A percentile compares a stretch with the other conserved stretches of the same genome.
phyloP scores from a whole-genome alignment of 2,888 invertebrate species.

The Pocota personata region DNA sequence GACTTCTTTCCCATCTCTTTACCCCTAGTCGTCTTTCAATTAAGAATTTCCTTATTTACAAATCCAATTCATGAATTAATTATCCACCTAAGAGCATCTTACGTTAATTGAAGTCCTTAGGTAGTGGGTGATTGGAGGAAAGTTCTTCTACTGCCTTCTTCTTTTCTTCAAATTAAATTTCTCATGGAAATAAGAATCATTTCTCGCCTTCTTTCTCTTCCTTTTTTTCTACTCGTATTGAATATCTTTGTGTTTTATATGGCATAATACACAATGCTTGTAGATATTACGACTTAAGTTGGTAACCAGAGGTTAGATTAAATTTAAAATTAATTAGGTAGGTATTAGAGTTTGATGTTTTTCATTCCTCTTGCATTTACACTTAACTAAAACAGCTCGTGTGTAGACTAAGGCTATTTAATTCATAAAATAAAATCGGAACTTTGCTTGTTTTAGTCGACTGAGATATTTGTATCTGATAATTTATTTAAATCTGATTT shows the following conservation, averaged over 20 bases:
- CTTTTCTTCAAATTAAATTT: slow-evolving; percentile 3
- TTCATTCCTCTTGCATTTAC: neutral
- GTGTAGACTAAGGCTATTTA: no score
- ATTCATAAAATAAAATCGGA: no score
- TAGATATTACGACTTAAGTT: neutral
- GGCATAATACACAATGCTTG: neutral
- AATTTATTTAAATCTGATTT: no score
- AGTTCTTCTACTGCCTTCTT: neutral
- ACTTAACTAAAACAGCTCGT: neutral
- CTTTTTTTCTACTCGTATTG: neutral
- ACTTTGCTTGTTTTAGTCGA: no score
- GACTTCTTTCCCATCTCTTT: neutral
- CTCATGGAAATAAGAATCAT: neutral
- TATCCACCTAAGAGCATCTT: slow-evolving; percentile 41
- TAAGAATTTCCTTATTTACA: slow-evolving; percentile 54
- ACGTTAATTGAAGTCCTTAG: slow-evolving; percentile 37
- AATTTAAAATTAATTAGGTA: slow-evolving; percentile 17
- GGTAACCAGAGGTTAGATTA: neutral
- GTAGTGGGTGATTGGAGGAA: neutral
- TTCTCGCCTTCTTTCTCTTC: neutral
- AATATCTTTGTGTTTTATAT: neutral
- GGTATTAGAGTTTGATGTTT: neutral
- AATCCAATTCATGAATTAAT: slow-evolving; percentile 56
- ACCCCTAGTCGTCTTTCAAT: slow-evolving; percentile 25
- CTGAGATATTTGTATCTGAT: no score